Evolutionary conservation across 2,113 vertebrate genomes (phyloP).

Genomic region (Heptranchias perlo): DNA sequence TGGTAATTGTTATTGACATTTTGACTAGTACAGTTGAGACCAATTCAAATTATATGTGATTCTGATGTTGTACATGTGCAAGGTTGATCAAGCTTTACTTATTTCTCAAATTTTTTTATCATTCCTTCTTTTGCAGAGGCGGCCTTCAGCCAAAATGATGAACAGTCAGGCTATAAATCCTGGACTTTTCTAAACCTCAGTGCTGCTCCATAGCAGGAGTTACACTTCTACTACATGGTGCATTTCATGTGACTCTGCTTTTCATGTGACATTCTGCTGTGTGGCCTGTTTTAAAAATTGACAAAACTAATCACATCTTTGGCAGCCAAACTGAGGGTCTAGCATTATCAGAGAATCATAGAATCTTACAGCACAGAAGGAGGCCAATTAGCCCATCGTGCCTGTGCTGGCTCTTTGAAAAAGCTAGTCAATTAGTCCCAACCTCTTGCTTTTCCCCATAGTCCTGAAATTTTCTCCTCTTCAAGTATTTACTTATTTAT

Average conservation of each 20-base stretch:
- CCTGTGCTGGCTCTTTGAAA: background rate
- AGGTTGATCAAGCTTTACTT: background rate
- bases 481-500: background rate
- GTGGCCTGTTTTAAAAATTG: background rate
- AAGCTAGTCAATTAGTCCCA: background rate
- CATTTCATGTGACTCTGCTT: background rate
- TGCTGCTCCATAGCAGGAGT: background rate
- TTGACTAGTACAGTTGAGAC: background rate
- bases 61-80: background rate
- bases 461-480: background rate
- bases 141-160: background rate
- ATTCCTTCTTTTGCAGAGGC: background rate
- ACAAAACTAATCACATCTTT: background rate
- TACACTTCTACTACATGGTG: background rate
- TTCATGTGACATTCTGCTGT: background rate
- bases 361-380: background rate
- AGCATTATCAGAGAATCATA: background rate
- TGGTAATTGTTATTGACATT: slow-evolving; percentile 27
- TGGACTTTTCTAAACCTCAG: background rate
- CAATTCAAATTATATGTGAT: background rate
- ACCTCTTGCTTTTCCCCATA: background rate
- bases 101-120: background rate
- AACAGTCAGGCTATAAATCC: background rate
- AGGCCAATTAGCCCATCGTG: background rate
- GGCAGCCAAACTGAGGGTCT: background rate